phyloP scores from a whole-genome alignment of 2,888 invertebrate species.

The Apomyelois bistriatella region DNA sequence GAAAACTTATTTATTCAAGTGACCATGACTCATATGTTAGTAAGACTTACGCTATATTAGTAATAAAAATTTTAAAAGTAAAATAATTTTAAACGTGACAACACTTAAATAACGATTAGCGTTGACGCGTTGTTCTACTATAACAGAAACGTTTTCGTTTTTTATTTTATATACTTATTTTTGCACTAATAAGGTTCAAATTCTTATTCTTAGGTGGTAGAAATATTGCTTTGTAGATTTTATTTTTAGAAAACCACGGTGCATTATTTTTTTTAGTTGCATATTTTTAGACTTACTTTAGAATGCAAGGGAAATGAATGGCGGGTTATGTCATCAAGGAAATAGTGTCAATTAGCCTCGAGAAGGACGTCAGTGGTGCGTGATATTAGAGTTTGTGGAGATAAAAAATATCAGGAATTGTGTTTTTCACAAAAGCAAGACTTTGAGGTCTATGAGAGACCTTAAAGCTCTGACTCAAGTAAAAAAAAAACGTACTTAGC shows the following conservation, averaged over 20 bases:
- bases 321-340: neutral
- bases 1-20: too few species aligned
- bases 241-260: neutral
- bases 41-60: too few species aligned
- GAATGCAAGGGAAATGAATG: neutral
- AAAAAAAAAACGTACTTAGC: too few species aligned
- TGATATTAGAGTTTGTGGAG: neutral
- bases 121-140: slow-evolving; percentile 7
- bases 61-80: neutral
- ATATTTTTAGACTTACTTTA: neutral
- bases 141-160: neutral
- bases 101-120: slow-evolving; percentile 1
- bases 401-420: slow-evolving; percentile 2
- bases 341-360: neutral
- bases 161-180: too few species aligned
- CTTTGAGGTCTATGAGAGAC: too few species aligned
- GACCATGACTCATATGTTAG: too few species aligned
- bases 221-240: too few species aligned
- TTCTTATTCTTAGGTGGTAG: too few species aligned
- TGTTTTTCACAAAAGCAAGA: neutral
- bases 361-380: slow-evolving; percentile 5
- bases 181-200: neutral
- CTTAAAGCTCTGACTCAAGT: too few species aligned
- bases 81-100: neutral
- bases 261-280: neutral